phyloP scores from a whole-genome alignment of 2,888 invertebrate genomes.

The Hydroisotoma schaefferi region DNA sequence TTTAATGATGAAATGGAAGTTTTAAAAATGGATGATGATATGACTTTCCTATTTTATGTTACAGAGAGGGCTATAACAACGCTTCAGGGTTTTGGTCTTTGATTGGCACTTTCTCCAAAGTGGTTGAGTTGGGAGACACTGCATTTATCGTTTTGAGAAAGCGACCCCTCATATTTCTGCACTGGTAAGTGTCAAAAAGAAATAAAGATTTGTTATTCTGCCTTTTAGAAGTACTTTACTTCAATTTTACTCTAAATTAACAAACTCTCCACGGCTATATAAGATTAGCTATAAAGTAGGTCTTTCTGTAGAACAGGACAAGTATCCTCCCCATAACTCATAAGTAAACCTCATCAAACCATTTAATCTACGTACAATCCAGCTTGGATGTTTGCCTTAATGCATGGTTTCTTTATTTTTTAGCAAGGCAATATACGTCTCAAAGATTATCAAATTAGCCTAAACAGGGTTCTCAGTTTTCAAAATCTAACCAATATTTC shows the following conservation, averaged over 20 bases:
- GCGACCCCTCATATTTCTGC: constrained; percentile 87
- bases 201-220: too few relatives aligned
- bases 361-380: too few relatives aligned
- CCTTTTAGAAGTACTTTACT: too few relatives aligned
- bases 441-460: too few relatives aligned
- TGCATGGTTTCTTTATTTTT: too few relatives aligned
- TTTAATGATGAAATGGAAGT: too few relatives aligned
- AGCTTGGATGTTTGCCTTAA: too few relatives aligned
- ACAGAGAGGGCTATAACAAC: constrained; percentile 77
- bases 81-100: constrained; percentile 92
- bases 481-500: too few relatives aligned
- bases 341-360: not conserved
- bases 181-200: constrained; percentile 64
- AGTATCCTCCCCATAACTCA: not conserved
- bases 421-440: not conserved
- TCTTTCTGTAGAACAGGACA: not conserved
- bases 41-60: constrained; percentile 61
- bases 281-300: too few relatives aligned
- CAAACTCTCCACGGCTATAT: not conserved
- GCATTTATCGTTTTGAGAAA: constrained; percentile 89
- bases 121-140: constrained; percentile 93
- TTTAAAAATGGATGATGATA: too few relatives aligned
- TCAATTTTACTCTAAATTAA: not conserved
- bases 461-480: too few relatives aligned
- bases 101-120: constrained; percentile 93